phyloP scores from a whole-genome alignment of 2,113 vertebrate species.

The Ammodytes marinus region DNA sequence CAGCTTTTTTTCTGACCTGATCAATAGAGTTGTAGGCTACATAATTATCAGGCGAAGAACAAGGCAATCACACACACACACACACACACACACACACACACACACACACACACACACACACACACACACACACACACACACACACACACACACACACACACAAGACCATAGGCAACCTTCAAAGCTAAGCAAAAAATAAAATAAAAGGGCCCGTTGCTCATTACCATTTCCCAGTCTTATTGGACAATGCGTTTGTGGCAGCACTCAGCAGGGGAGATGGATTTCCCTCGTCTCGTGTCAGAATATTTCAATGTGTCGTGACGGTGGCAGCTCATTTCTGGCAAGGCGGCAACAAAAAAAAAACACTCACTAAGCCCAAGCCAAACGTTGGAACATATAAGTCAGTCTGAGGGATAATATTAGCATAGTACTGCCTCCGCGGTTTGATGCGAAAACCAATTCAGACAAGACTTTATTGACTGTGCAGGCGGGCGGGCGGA shows the following conservation, averaged over 20 bases:
- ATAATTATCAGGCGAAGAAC: background rate
- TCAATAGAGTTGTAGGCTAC: slow-evolving; percentile 13
- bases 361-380: slow-evolving; percentile 24
- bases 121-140: too few species aligned
- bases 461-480: slow-evolving; percentile 56
- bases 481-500: slow-evolving; percentile 20
- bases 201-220: slow-evolving; percentile 47
- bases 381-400: slow-evolving; percentile 50
- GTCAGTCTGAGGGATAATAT: slow-evolving; percentile 58
- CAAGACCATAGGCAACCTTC: slow-evolving; percentile 10
- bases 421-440: slow-evolving; percentile 45
- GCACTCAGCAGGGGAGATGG: slow-evolving; percentile 52
- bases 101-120: too few species aligned
- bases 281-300: slow-evolving; percentile 52
- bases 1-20: slow-evolving; percentile 11
- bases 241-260: slow-evolving; percentile 38
- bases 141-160: too few species aligned
- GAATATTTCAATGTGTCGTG: slow-evolving; percentile 71
- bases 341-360: slow-evolving; percentile 19
- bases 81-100: too few species aligned
- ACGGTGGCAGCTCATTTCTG: slow-evolving; percentile 63
- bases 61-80: background rate
- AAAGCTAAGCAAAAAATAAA: slow-evolving; percentile 5
- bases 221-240: slow-evolving; percentile 67
- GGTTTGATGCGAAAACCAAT: slow-evolving; percentile 32